Evolutionary conservation across 2,797 vertebrate species (phyloP).

Genomic region (Neomorphus geoffroyi): DNA sequence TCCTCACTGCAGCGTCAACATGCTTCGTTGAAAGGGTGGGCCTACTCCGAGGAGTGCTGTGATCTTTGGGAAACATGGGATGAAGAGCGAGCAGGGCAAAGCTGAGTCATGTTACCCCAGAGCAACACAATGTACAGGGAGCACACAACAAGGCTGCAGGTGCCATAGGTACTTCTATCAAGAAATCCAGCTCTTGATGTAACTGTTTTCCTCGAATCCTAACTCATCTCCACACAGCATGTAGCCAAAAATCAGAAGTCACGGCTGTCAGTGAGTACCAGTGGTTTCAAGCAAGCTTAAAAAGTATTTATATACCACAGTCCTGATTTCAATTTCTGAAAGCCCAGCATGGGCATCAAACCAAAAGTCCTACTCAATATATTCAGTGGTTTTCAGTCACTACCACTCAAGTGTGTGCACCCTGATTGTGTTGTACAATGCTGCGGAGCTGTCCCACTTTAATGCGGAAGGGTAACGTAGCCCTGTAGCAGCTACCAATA

Average conservation of each 20-base stretch:
- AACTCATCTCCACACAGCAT: not conserved
- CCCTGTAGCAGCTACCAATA: not conserved
- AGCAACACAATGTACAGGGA: not conserved
- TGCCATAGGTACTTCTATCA: not conserved
- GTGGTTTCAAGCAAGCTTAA: not conserved
- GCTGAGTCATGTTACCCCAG: not conserved
- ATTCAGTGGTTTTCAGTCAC: slow-evolving; percentile 38
- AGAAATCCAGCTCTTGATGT: slow-evolving; percentile 15
- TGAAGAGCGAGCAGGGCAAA: not conserved
- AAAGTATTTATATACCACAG: slow-evolving; percentile 23
- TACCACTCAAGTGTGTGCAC: not conserved
- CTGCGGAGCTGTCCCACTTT: not conserved
- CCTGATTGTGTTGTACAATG: not conserved
- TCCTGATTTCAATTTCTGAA: not conserved
- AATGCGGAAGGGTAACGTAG: not conserved
- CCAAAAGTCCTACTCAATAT: not conserved
- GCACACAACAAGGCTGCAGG: not conserved
- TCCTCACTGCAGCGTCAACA: not conserved
- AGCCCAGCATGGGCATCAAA: not conserved
- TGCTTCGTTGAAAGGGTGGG: not conserved
- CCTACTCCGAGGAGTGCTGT: not conserved
- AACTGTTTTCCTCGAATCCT: not conserved
- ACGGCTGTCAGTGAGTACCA: not conserved
- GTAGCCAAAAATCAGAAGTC: not conserved
- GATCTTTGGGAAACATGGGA: not conserved